Percentiles rank a stretch among this genome's conserved stretches.
Evolutionary conservation across 1,140 invertebrate genomes (phyloP).

Genomic region (Sinella curviseta): DNA sequence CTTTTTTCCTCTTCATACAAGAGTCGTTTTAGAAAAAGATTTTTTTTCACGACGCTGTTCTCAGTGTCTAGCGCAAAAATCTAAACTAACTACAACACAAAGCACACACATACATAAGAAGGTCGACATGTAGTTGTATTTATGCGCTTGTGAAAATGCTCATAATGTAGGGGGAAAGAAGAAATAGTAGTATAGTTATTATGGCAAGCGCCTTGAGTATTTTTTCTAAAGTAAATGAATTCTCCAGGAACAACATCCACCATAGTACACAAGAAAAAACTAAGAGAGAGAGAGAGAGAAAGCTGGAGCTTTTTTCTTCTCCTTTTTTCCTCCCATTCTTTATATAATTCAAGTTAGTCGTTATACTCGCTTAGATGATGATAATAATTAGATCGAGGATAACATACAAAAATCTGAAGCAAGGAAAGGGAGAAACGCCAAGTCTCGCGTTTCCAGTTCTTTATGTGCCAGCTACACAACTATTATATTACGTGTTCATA

Average conservation of each 20-base stretch:
- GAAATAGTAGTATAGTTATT: background rate
- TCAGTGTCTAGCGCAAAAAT: background rate
- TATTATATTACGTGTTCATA: too few relatives aligned
- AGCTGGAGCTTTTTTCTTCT: background rate
- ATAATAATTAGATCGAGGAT: conserved; percentile 24
- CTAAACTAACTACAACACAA: background rate
- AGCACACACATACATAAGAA: background rate
- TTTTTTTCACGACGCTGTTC: too few relatives aligned
- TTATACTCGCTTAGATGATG: conserved; percentile 15
- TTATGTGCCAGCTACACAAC: background rate
- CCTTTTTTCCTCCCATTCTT: background rate
- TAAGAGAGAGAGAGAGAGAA: background rate
- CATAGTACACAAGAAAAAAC: too few relatives aligned
- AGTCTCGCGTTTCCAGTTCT: background rate
- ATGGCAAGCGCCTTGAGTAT: background rate
- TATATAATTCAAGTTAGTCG: conserved; percentile 8
- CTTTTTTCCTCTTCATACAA: background rate
- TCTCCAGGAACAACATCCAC: background rate
- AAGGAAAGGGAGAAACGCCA: background rate
- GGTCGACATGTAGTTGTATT: background rate
- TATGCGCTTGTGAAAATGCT: background rate
- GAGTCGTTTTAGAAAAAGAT: too few relatives aligned
- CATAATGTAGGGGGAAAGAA: background rate
- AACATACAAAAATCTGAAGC: background rate
- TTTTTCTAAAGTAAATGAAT: background rate